A percentile compares a stretch with the other conserved stretches of the same genome.
Evolutionary conservation across 1,140 invertebrate genomes (phyloP).

Genomic region (Grapholita molesta): DNA sequence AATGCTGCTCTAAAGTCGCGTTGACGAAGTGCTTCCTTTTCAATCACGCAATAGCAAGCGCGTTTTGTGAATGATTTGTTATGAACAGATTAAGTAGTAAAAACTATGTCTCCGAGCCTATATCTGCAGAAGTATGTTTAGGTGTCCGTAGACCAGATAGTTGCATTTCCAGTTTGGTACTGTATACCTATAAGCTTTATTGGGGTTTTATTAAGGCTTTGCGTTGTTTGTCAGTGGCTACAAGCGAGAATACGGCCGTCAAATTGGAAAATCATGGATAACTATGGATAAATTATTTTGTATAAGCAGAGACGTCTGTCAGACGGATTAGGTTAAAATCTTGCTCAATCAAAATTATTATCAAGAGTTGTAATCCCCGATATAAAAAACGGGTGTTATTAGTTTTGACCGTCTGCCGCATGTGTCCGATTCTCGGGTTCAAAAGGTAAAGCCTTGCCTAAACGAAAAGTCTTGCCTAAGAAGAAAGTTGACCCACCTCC

Average conservation of each 20-base stretch:
- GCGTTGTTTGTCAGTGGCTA: constrained; percentile 49
- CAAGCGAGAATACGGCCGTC: neutral
- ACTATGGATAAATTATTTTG: no score
- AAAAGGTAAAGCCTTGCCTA: no score
- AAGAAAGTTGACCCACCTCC: no score
- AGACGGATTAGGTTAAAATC: no score
- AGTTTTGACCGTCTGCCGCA: no score
- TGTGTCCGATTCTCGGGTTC: no score
- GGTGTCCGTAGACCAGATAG: constrained; percentile 69
- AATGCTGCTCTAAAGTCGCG: constrained; percentile 30
- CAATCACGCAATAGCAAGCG: constrained; percentile 38
- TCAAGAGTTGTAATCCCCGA: no score
- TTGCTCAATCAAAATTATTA: no score
- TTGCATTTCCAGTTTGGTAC: constrained; percentile 67
- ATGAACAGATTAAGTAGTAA: constrained; percentile 51
- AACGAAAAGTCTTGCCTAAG: no score
- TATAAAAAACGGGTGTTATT: no score
- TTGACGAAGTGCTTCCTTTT: neutral
- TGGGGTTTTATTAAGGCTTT: constrained; percentile 70
- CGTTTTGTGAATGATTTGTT: constrained; percentile 38
- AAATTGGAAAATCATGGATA: neutral
- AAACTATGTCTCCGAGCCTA: constrained; percentile 71
- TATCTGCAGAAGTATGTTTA: constrained; percentile 68
- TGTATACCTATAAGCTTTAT: constrained; percentile 66
- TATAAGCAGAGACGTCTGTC: no score